Base-by-base conservation (phyloP, 2,888 invertebrate genomes). In the Metopia argyrocephala region DNA sequence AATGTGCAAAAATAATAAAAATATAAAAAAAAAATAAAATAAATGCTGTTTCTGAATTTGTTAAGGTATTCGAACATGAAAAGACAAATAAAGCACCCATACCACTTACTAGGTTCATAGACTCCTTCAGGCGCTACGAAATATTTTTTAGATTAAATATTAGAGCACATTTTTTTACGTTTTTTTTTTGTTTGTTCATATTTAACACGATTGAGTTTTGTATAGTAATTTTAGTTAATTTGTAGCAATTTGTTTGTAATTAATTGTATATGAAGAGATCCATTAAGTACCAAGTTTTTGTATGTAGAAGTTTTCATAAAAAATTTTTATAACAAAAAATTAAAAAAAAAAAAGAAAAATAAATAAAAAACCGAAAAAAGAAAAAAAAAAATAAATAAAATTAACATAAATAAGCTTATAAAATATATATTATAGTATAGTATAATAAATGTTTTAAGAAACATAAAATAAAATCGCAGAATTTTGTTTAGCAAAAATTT, bases 61-160 rank as follows among this genome's bases (percentile, higher is more conserved):
- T 52, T 52, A 61, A 57, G 59, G 23, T 27, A 9, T 27, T n/a
- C 15, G 52, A 61, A 69, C 57, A 62, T 56, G 15, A 31, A 38
- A 38, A 85, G 87, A 87, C 89, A 88, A 88, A 87, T 87, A 87
- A 90, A 91, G 89, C 90, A 88, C 90, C 90, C 89, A 90, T 90
- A 91, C 90, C 90, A 91, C 91, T 91, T 91, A 90, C 91, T 86
- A 89, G 85, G 83, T 87, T 90, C 89, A 90, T 90, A 90, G 86
- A 86, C 85, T 90, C 91, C 91, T 86, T 87, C 90, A 86, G 87
- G 84, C 88, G 89, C 91, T 90, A 89, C 85, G 85, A 84, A 84
- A 85, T 79, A 15, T 38, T 38, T 38, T 46, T 84, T 84, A 80
- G 38, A 76, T 70, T 79, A 78, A 57, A 31, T 82, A 82, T 83